Evolutionary conservation across 2,113 vertebrate species (phyloP).

Genomic region (Xiphophorus couchianus): DNA sequence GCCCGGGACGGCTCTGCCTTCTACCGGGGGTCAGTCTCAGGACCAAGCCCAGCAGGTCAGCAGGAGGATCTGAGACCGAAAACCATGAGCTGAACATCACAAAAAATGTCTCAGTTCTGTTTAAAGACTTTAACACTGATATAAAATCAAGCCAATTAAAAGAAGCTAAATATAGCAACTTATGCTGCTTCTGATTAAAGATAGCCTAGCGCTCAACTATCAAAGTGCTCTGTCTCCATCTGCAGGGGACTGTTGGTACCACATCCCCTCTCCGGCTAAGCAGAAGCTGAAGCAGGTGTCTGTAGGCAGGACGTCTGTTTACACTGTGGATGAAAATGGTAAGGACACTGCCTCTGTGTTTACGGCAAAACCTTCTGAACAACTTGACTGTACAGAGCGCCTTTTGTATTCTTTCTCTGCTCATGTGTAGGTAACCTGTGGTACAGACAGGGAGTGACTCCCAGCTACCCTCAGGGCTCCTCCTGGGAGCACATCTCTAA

Average conservation of each 20-base stretch:
- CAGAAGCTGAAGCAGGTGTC: constrained; percentile 94
- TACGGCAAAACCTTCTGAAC: background rate
- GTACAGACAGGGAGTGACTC: constrained; percentile 90
- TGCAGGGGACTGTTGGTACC: constrained; percentile 94
- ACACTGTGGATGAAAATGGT: constrained; percentile 91
- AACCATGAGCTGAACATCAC: background rate
- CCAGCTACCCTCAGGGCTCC: constrained; percentile 94
- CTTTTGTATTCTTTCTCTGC: background rate
- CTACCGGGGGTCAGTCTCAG: constrained; percentile 90
- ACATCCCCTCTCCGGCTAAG: constrained; percentile 90
- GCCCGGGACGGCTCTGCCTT: constrained; percentile 94
- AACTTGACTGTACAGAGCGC: no score
- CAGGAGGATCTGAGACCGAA: background rate
- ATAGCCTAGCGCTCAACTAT: background rate
- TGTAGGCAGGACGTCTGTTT: constrained; percentile 90
- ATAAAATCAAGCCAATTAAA: no score
- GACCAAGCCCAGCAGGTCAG: constrained; percentile 88
- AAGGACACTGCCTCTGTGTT: constrained; percentile 30
- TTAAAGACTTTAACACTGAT: background rate
- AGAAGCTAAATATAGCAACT: no score
- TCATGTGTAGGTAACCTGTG: constrained; percentile 86
- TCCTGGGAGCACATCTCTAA: constrained; percentile 95
- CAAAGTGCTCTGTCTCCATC: constrained; percentile 35
- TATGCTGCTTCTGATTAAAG: no score
- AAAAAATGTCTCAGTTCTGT: background rate